A percentile compares a stretch with the other conserved stretches of the same genome.
phyloP scores from a whole-genome alignment of 2,888 invertebrate species.

The Drosophila kokeensis region DNA sequence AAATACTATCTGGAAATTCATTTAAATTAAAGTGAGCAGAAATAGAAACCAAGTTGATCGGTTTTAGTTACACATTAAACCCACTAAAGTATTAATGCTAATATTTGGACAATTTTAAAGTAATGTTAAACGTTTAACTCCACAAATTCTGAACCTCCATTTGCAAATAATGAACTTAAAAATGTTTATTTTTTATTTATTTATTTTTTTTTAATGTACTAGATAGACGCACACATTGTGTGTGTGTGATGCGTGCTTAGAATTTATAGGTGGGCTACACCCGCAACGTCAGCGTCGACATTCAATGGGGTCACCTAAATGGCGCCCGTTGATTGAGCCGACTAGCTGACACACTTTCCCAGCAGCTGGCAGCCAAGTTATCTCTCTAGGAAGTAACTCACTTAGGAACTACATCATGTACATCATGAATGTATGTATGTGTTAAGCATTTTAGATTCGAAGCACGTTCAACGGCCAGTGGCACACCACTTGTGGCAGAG shows the following conservation, averaged over 20 bases:
- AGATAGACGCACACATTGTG: neutral
- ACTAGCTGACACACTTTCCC: slow-evolving; percentile 43
- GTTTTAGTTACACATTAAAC: neutral
- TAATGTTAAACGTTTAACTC: neutral
- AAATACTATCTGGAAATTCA: neutral
- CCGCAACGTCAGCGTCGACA: slow-evolving; percentile 27
- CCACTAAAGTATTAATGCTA: neutral
- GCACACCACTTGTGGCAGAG: slow-evolving; percentile 8
- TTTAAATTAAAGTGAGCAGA: neutral
- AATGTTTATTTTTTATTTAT: neutral
- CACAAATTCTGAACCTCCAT: neutral
- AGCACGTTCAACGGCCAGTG: slow-evolving; percentile 7
- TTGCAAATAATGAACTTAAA: neutral
- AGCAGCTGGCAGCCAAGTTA: neutral
- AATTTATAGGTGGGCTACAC: slow-evolving; percentile 30
- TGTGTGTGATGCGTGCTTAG: slow-evolving; percentile 29
- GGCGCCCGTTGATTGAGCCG: slow-evolving; percentile 11
- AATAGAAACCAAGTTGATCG: neutral
- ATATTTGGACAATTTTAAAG: neutral
- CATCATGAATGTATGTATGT: neutral
- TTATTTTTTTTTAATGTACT: neutral
- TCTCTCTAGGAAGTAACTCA: slow-evolving; percentile 1
- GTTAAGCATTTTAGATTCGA: neutral
- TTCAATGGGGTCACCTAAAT: slow-evolving; percentile 37
- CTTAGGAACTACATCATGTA: neutral